Conservation (phyloP, 1,140 invertebrate species). For the Anthonomus grandis region DNA sequence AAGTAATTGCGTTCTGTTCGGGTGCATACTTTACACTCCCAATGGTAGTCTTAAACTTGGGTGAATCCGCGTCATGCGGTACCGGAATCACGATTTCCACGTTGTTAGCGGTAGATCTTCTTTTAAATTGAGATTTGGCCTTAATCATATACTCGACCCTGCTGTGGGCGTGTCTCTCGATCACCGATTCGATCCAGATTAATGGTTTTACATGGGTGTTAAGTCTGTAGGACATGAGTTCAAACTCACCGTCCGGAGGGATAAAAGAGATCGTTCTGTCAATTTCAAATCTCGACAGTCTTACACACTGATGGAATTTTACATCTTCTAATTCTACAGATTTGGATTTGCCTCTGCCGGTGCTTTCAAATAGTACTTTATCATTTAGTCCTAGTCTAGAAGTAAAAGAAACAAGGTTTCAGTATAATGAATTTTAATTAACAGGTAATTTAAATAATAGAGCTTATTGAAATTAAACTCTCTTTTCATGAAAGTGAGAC, state of each 20-base stretch:
- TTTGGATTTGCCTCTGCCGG: conserved; percentile 96
- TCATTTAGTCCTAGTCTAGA: conserved; percentile 96
- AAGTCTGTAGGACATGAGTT: conserved; percentile 98
- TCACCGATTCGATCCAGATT: conserved; percentile 99
- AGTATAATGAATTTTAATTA: no score
- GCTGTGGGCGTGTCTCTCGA: conserved; percentile 97
- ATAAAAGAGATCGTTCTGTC: conserved; percentile 99
- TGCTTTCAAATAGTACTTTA: conserved; percentile 98
- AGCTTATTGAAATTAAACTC: no score
- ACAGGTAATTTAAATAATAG: no score
- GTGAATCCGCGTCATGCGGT: conserved; percentile 95
- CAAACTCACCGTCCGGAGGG: conserved; percentile 99
- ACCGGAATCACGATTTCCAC: conserved; percentile 99
- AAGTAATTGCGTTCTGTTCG: conserved; percentile 96
- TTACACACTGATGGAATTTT: conserved; percentile 99
- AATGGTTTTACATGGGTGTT: conserved; percentile 98
- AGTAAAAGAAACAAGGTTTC: no score
- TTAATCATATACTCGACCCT: conserved; percentile 99
- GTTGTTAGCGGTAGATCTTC: conserved; percentile 97
- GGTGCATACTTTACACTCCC: conserved; percentile 97
- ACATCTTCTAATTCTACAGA: conserved; percentile 99
- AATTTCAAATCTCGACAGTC: conserved; percentile 96
- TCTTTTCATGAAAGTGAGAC: no score
- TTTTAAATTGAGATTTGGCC: conserved; percentile 98
- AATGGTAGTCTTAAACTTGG: conserved; percentile 98